These are phyloP conservation scores for Addax nasomaculatus DNA, from an alignment of 2,113 vertebrate species.

Conservation along the genomic window DNA sequence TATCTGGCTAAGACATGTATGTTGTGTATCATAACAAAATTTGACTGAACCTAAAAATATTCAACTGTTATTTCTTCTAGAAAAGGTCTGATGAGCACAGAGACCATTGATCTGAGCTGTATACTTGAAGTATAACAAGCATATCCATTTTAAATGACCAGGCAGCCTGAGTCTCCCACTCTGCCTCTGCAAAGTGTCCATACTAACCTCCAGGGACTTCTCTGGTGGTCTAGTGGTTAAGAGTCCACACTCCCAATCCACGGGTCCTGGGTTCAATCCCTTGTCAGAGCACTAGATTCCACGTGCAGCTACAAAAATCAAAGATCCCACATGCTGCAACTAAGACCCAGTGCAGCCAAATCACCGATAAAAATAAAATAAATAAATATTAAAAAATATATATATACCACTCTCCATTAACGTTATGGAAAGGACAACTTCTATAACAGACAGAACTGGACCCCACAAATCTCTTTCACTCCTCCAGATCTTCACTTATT, in stretches of 20 bases:
- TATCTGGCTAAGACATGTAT: background rate
- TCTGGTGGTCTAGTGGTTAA: background rate
- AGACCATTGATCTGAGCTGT: background rate
- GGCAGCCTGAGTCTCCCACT: background rate
- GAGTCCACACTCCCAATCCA: background rate
- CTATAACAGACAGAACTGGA: background rate
- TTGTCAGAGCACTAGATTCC: background rate
- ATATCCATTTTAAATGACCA: background rate
- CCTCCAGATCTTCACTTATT: background rate
- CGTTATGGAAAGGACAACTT: background rate
- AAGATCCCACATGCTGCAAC: fast-evolving
- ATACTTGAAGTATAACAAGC: background rate
- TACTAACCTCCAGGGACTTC: background rate
- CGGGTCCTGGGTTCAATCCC: background rate
- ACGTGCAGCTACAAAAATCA: background rate
- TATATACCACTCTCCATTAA: background rate
- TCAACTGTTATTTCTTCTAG: background rate
- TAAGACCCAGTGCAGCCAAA: background rate
- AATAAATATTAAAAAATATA: background rate
- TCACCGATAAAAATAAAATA: background rate
- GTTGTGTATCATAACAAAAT: background rate
- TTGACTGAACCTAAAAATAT: background rate
- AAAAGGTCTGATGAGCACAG: background rate
- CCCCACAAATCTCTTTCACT: background rate
- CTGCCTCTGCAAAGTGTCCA: background rate